Base-by-base conservation (phyloP, 2,888 invertebrate species). In the Andrena praecox region DNA sequence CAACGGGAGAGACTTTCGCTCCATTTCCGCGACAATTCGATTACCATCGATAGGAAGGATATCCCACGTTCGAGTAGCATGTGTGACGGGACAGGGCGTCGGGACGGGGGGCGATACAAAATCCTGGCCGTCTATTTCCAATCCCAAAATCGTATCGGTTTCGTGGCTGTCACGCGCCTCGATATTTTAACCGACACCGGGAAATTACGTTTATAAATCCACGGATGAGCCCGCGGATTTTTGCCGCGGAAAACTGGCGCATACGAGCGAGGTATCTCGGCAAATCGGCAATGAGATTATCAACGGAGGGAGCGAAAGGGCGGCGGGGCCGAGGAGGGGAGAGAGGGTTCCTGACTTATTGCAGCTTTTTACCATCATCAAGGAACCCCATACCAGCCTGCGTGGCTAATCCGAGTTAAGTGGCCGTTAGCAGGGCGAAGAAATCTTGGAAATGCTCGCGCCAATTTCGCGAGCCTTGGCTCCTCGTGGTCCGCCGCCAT, bases 371-470 rank as follows among this genome's bases (percentile, higher is more conserved):
- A 73, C 79, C 67, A 66, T 82, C 77, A 80, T 78, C 79, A 85
- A 76, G 67, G 68, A 56, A 31, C 68, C 72, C 63, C 60, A 20
- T 52, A 24, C 42, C 75, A 82, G 84, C 80, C 80, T 56, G 83
- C 89, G 82, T 86, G 74, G 82, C 87, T 91, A 90, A 91, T 91
- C 89, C 80, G 75, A 89, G 85, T 86, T 88, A 91, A 90, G 88
- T 91, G 87, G 83, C 86, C 82, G 87, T 91, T 90, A 90, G 74
- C 70, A 50, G 62, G 75, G 64, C 78, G 78, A 70, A 84, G 75
- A 80, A 87, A 87, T 87, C 77, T 82, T 70, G 82, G 70, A 85
- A 78, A 84, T 31, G 42, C 62, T 74, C 50, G 64, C 54, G 56
- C 48, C 77, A 80, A 84, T 87, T 72, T 78, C 42, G 54, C 48